These are phyloP conservation scores for Diarsia mendica DNA, from an alignment of 2,888 invertebrate genomes.

Conservation along the genomic window DNA sequence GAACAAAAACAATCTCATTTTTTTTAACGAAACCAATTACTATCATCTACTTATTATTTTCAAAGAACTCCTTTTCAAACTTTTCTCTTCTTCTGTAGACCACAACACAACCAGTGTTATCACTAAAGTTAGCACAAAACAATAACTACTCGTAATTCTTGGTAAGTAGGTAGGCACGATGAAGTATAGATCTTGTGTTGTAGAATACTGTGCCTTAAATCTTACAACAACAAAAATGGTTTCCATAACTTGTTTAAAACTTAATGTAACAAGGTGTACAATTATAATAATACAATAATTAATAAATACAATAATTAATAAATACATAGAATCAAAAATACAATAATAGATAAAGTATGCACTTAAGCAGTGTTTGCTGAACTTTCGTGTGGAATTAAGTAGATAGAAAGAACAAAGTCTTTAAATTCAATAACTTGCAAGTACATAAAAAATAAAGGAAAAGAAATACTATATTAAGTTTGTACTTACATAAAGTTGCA, in stretches of 20 bases:
- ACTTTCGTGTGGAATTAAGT: constrained; percentile 35
- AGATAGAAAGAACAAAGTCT: constrained; percentile 36
- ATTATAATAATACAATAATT: constrained; percentile 17
- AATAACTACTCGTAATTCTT: neutral
- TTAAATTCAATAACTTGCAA: constrained; percentile 30
- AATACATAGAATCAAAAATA: constrained; percentile 24
- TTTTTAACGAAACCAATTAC: neutral
- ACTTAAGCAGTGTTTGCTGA: constrained; percentile 53
- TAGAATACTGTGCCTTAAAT: constrained; percentile 37
- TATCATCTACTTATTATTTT: neutral
- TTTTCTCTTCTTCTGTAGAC: neutral
- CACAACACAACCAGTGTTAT: constrained; percentile 56
- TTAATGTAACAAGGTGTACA: constrained; percentile 16
- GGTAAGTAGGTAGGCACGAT: neutral
- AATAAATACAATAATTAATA: constrained; percentile 25
- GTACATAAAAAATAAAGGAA: constrained; percentile 15
- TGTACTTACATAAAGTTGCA: constrained; percentile 76
- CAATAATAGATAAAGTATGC: constrained; percentile 27
- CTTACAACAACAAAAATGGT: constrained; percentile 16
- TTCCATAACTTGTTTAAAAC: constrained; percentile 15
- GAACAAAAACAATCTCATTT: neutral
- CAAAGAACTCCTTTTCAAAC: constrained; percentile 46
- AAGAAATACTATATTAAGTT: constrained; percentile 50
- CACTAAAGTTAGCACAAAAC: constrained; percentile 44
- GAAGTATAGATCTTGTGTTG: constrained; percentile 38